A percentile compares a stretch with the other conserved stretches of the same genome.
Evolutionary conservation across 2,113 vertebrate genomes (phyloP).

Genomic region (Hippocampus abdominalis): DNA sequence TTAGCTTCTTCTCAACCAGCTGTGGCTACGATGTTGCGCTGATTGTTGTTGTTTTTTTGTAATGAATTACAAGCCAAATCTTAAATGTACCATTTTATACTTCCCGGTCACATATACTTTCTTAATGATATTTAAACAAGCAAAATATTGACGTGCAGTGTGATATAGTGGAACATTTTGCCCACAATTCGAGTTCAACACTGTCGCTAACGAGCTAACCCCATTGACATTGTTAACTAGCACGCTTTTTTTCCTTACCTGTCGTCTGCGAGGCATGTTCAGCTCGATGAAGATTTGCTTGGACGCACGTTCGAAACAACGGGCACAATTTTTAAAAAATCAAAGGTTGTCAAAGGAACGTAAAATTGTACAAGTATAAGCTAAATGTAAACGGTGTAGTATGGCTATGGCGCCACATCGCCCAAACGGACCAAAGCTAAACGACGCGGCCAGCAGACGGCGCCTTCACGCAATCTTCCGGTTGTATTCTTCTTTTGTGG

Average conservation of each 20-base stretch:
- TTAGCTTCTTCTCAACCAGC: neutral
- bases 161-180: conserved; percentile 13
- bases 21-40: neutral
- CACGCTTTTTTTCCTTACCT: conserved; percentile 58
- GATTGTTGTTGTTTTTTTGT: neutral
- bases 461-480: neutral
- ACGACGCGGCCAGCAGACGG: conserved; percentile 42
- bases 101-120: neutral
- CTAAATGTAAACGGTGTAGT: conserved; percentile 41
- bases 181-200: conserved; percentile 7
- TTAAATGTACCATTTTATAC: neutral
- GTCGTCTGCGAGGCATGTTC: conserved; percentile 66
- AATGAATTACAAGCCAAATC: neutral
- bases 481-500: neutral
- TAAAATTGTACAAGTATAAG: conserved; percentile 19
- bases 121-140: neutral
- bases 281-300: neutral
- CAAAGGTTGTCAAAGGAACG: neutral
- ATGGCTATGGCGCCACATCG: conserved; percentile 48
- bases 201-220: conserved; percentile 48
- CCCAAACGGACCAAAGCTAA: conserved; percentile 17
- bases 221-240: conserved; percentile 6
- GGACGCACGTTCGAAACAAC: neutral
- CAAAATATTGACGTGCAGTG: neutral
- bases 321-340: neutral